Evolutionary conservation across 2,113 vertebrate species (phyloP).

Genomic region (Gymnobelideus leadbeateri): DNA sequence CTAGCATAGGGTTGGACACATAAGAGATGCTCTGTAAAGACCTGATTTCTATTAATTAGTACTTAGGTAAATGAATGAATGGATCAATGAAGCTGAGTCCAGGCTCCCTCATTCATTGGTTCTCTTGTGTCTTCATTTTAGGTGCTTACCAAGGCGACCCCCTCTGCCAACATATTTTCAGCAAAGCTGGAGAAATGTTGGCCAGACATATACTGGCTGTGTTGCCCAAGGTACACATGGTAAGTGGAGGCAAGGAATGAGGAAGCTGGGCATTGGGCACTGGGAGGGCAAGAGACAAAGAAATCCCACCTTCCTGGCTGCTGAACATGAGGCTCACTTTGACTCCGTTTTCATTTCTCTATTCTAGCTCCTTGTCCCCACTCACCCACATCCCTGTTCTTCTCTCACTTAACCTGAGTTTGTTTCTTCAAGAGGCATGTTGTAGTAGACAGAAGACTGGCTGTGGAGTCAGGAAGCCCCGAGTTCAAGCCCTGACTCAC

Average conservation of each 20-base stretch:
- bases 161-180: constrained; percentile 88
- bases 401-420: background rate
- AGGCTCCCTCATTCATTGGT: background rate
- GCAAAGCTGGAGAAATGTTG: constrained; percentile 88
- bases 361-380: background rate
- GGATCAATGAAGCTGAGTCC: background rate
- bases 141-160: constrained; percentile 90
- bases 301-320: background rate
- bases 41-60: background rate
- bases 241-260: constrained; percentile 67
- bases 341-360: background rate
- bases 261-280: background rate
- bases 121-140: constrained; percentile 64
- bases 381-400: background rate
- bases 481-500: background rate
- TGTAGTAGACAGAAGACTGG: background rate
- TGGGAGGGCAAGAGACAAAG: background rate
- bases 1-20: background rate
- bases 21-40: background rate
- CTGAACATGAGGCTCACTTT: background rate
- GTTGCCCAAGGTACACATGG: constrained; percentile 89
- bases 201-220: constrained; percentile 92
- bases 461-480: background rate
- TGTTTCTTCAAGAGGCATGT: background rate
- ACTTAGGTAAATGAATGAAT: background rate